Conservation (phyloP, 2,888 invertebrate genomes). For the Notocelia uddmanniana region DNA sequence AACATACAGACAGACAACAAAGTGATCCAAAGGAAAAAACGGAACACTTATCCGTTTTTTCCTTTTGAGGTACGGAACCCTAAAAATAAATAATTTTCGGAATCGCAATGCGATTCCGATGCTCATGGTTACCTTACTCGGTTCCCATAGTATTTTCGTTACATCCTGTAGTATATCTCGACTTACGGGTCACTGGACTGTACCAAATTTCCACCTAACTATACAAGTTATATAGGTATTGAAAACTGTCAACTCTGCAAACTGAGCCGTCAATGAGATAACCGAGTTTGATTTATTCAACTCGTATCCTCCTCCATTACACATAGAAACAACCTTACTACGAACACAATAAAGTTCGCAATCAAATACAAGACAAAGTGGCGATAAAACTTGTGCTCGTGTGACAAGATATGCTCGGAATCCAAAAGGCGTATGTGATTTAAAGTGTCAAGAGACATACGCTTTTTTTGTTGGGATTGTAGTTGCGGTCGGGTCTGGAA, state of each 20-base stretch:
- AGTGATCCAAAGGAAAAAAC: too few species aligned
- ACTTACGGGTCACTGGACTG: constrained; percentile 7
- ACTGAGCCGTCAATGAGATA: neutral
- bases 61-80: too few species aligned
- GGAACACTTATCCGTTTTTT: too few species aligned
- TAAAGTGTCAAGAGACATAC: neutral
- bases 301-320: neutral
- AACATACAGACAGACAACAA: too few species aligned
- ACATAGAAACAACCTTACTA: neutral
- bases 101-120: too few species aligned
- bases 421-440: neutral
- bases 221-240: neutral
- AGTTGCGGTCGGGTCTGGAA: neutral
- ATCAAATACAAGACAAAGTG: neutral
- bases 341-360: neutral
- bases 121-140: too few species aligned
- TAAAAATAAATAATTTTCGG: too few species aligned
- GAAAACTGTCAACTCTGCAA: neutral
- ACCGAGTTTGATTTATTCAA: neutral
- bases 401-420: neutral
- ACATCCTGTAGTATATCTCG: neutral
- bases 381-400: neutral
- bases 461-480: neutral
- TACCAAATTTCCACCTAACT: neutral
- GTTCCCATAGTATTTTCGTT: too few species aligned